Base-by-base conservation (phyloP, 2,797 vertebrate genomes). In the Somateria mollissima region DNA sequence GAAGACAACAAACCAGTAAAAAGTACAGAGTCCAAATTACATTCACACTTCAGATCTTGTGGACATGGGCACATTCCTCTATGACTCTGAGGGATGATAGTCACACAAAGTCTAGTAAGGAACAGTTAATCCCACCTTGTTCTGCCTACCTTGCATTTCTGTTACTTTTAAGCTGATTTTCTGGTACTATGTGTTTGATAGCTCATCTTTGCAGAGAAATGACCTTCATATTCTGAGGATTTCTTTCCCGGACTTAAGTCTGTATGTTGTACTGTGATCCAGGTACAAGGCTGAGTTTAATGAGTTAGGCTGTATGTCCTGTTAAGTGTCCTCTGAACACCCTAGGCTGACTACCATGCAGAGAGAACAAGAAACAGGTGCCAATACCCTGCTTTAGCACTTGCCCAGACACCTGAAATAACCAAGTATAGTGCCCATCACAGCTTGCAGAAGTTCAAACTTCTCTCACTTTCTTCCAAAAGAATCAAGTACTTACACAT, bases 401-500 rank as follows among this genome's bases (percentile, higher is more conserved):
- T 78, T 83, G 32, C 13, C 18, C 36, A 70, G 57, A 13, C 7
- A 25, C 27, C 24, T 41, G 43, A 64, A 28, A 88, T 6, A 67
- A 11, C 21, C 34, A 37, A 47, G 36, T 41, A 47, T 28, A 73
- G 34, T 24, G 22, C 32, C 57, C 12, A 18, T 58, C 56, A 58
- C 24, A 43, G 17, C 49, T 21, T 60, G 17, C 22, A 49, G 43
- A 74, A 4, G 5, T 56, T 70, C 24, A 56, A 25, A 49, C 28
- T 85, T 27, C 11, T 47, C 60, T 22, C 10, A 41, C 60, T 62
- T 70, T 70, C 49, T 60, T 74, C 32, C 13, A 6, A 39, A 60
- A 36, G 15, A 27, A 3, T 28, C 24, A 2, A 3, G 8, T 37
- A 32, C 18, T 65, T 51, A 45, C 15, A 5, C 19, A 36, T 0